Base-by-base conservation (phyloP, 2,888 invertebrate genomes). In the Platycnemis pennipes region DNA sequence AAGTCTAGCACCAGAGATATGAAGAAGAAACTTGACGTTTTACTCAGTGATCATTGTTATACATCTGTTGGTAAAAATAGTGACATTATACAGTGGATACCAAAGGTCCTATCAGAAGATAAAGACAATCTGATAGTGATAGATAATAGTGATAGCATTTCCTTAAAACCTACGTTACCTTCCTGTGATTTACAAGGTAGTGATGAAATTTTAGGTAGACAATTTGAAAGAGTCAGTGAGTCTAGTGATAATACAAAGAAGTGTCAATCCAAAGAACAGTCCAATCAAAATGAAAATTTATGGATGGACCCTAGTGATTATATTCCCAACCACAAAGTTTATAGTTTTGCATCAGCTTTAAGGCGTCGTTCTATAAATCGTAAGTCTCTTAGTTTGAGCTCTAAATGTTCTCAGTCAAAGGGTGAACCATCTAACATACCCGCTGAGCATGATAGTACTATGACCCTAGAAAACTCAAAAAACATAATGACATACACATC, bases 291-390 rank as follows among this genome's bases (percentile, higher is more conserved):
- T 63, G 91, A 91, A 91, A 91, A 91, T 63, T 91, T 91, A 63
- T 91, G 91, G 91, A 91, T 91, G 91, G 91, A 91, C 63, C 91
- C 91, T 13, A 91, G 91, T 91, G 91, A 91, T 69, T 91, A 91
- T 63, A 63, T 91, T 44, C 91, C 91, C 4, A 91, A 91, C 44
- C 91, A 63, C n/a, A 91, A 91, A 44, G 91, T 91, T 8, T 91
- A 91, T 63, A 91, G 91, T 53, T 91, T 91, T 69, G 91, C 91
- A 42, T 91, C 91, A 44, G 91, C 91, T 1, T 91, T 91, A n/a
- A 63, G 63, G 69, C 91, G 91, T 11, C 91, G 91, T 42, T 91
- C 91, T 4, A 63, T 56, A 45, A 91, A 91, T 69, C 56, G 63
- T 8, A 44, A 56, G 8, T 44, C 63, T 26, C 91, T 91, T 69